Conservation (phyloP, 2,797 vertebrate species). For the Eidolon dupreanum region DNA sequence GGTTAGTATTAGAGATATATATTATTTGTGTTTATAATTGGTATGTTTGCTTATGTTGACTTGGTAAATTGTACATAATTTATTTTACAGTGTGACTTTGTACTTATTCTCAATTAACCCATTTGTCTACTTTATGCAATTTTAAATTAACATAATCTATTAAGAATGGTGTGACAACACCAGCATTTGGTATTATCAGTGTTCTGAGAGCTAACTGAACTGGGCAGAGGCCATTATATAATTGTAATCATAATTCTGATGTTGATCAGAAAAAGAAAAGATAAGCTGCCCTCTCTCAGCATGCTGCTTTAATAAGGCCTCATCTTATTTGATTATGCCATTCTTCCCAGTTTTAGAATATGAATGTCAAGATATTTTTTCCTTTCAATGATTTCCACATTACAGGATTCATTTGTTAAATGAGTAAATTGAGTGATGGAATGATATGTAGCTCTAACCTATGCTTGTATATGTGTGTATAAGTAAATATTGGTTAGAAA, state of each 20-base stretch:
- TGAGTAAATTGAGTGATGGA: not conserved
- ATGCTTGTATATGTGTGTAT: not conserved
- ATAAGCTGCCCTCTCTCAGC: not conserved
- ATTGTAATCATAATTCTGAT: constrained; percentile 1
- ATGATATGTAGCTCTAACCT: not conserved
- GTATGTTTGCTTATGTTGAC: not conserved
- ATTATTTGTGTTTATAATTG: not conserved
- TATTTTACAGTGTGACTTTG: not conserved
- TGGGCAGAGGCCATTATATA: not conserved
- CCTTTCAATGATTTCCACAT: not conserved
- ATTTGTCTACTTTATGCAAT: not conserved
- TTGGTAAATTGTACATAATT: not conserved
- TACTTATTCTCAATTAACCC: not conserved
- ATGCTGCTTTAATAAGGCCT: not conserved
- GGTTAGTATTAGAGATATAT: not conserved
- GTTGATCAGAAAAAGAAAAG: not conserved
- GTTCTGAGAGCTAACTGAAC: not conserved
- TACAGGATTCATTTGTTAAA: not conserved
- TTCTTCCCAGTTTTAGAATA: not conserved
- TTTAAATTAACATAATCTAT: constrained; percentile 14
- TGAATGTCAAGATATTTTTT: not conserved
- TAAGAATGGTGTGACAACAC: not conserved
- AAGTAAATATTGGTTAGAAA: not conserved
- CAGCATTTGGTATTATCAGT: too few relatives aligned
- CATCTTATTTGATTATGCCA: not conserved